Base-by-base conservation (phyloP, 2,888 invertebrate species). In the Poecilus cupreus region DNA sequence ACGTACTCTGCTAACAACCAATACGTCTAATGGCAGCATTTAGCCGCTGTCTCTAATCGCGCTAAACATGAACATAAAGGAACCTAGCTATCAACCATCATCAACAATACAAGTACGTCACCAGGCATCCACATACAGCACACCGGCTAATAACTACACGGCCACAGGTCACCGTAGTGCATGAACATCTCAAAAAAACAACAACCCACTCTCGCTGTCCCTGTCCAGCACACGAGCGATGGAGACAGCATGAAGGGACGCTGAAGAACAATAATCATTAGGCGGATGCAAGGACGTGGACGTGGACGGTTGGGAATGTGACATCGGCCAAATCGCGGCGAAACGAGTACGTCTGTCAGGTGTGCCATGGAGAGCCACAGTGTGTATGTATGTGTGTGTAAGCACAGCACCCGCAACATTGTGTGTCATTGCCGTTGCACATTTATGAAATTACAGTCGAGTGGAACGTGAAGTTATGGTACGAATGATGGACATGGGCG, bases 381-480 rank as follows among this genome's bases (percentile, higher is more conserved):
- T 49, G 49, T 16, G 18, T 16, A 4, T 70, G 37, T 70, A 8
- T 18, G 72, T 46, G 22, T 74, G 46, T 75, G 24, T 75, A 43
- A 26, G 51, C 18, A 18, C 18, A 51, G 60, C 60, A 60, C 60
- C 60, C 60, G 13, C 26, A 11, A 60, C 26, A 24, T 60, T 60
- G 60, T 77, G 57, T 20, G 49, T 49, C n/a, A n/a, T n/a, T 51
- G 75, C 51, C 51, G 75, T 75, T 77, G 78, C 68, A 68, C 78
- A 68, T 79, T 79, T 79, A 79, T 68, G 68, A 79, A 79, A 79
- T 79, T 79, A 79, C 68, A 79, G 68, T 49, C 11, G 43, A 5
- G n/a, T 13, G 78, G 11, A 49, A 79, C 78, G 78, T 79, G 78
- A 13, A 68, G 51, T 11, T 57, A 77, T 77, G 77, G 78, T 22